Percentiles rank a stretch among this genome's conserved stretches.
Conservation (phyloP, 2,113 vertebrate genomes). For the Nanorana parkeri region DNA sequence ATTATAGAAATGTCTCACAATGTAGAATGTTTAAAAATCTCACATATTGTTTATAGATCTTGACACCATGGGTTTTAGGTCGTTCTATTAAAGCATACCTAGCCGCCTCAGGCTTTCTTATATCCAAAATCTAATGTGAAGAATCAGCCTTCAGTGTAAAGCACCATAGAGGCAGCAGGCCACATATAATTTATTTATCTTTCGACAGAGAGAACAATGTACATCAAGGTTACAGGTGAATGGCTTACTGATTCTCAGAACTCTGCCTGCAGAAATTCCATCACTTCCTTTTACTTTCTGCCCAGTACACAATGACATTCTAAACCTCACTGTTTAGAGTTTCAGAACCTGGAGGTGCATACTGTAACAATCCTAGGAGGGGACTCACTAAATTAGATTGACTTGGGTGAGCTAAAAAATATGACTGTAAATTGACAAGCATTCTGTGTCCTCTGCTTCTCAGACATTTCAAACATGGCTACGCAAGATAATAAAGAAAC, state of each 20-base stretch:
- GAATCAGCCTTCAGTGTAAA: slow-evolving; percentile 12
- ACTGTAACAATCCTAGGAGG: background rate
- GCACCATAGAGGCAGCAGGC: background rate
- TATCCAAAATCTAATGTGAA: background rate
- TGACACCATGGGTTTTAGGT: too few species aligned
- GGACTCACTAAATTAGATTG: background rate
- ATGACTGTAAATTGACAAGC: background rate
- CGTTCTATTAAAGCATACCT: background rate
- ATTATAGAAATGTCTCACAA: too few species aligned
- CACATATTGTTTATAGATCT: too few species aligned
- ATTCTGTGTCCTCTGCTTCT: too few species aligned
- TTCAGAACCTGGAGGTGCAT: slow-evolving; percentile 6
- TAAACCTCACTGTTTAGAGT: slow-evolving; percentile 31
- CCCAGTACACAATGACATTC: slow-evolving; percentile 21
- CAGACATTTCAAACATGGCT: too few species aligned
- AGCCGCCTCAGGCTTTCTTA: background rate
- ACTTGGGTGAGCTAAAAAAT: slow-evolving; percentile 14
- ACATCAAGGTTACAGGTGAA: slow-evolving; percentile 50
- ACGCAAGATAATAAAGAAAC: too few species aligned
- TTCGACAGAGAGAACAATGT: slow-evolving; percentile 27
- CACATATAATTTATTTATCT: slow-evolving; percentile 37
- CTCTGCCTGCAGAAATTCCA: slow-evolving; percentile 42
- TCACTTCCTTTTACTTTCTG: slow-evolving; percentile 14
- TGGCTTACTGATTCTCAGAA: slow-evolving; percentile 38
- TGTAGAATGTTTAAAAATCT: too few species aligned